Evolutionary conservation across 2,888 invertebrate genomes (phyloP), one percentile per base, ranked within the genome.

Genomic region (Isoperla grammatica): DNA sequence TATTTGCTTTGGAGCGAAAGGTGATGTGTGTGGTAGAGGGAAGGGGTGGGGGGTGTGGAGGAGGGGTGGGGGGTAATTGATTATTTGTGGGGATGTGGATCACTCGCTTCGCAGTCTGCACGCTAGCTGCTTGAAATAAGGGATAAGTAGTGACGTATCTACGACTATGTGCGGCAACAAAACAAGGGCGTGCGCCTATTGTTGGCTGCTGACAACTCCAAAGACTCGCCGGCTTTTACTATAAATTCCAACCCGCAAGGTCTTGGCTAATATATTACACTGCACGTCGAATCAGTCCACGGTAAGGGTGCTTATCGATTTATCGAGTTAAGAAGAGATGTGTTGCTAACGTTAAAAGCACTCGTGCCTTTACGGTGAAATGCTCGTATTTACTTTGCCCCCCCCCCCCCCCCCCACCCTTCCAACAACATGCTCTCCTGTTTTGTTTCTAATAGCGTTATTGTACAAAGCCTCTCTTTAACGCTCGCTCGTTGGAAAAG

Each of bases 211-310:
- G 45, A 45, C 45, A 45, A 15, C 45, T 45, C 15, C n/a, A 45
- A 45, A 45, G 45, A 45, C 45, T 19, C 17, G 19, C n/a, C 9
- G 48, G 12, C 37, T 22, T 58, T 23, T 40, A 23, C 50, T 49
- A 58, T 58, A 58, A 50, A 58, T 58, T 58, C 50, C 50, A 58
- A 39, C 37, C 39, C 57, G 17, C 46, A 50, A 48, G 45, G 37
- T 37, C 48, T 39, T 19, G 37, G 57, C 20, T 50, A 50, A 58
- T 58, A 50, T 50, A 58, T 58, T 46, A 19, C 35, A 39, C 57
- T 43, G 57, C 15, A 15, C 17, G 11, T 45, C 17, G 57, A 58
- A 58, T 48, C 57, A 40, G 57, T 40, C 48, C 22, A 15, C 39
- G 57, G 46, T 42, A 50, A 42, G 57, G 22, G 40, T 49, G 49